Base-by-base conservation (phyloP, 2,113 vertebrate genomes). In the Romanogobio albipinnatus region DNA sequence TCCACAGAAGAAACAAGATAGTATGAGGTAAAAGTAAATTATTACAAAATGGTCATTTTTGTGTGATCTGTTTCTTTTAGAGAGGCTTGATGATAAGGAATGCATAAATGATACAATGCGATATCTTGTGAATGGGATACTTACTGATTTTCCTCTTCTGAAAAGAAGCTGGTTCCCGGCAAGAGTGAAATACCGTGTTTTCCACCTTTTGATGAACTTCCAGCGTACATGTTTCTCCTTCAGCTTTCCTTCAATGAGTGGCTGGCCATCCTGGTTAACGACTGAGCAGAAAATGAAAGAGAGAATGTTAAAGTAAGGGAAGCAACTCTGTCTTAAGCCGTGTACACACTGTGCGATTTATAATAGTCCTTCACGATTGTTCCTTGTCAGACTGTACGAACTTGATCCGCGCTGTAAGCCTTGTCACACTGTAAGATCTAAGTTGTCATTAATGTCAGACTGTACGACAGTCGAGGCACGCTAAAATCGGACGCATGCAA, bases 191-290 rank as follows among this genome's bases (percentile, higher is more conserved):
- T 99, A 99, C 2, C 97, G 98, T 0, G 98, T 99, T 89, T 97
- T 99, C 98, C 98, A 99, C 88, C 97, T 94, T 86, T 96, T 99
- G 93, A 98, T 99, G 84, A 99, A 98, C 93, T 97, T 99, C 97
- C 98, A 99, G 77, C 96, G 93, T 36, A 99, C 96, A 90, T 99
- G 98, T 87, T 99, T 99, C 93, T 99, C 98, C 89, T 99, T 99
- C 59, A 99, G 94, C 90, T 95, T 97, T 74, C 98, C 97, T 93
- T 99, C 97, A 0, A 99, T 99, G 88, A 99, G 95, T 53, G 98
- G 98, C 49, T 97, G 97, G 64, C 97, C 98, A 0, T 97, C 97
- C 91, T 97, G 96, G 90, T 99, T 97, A 76, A 99, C 89, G 2
- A 94, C 98, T 99, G 88, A 56, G 86, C 56, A 85, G 70, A 89